A percentile compares a stretch with the other conserved stretches of the same genome.
Conservation (phyloP, 2,888 invertebrate species). For the Myopa testacea region DNA sequence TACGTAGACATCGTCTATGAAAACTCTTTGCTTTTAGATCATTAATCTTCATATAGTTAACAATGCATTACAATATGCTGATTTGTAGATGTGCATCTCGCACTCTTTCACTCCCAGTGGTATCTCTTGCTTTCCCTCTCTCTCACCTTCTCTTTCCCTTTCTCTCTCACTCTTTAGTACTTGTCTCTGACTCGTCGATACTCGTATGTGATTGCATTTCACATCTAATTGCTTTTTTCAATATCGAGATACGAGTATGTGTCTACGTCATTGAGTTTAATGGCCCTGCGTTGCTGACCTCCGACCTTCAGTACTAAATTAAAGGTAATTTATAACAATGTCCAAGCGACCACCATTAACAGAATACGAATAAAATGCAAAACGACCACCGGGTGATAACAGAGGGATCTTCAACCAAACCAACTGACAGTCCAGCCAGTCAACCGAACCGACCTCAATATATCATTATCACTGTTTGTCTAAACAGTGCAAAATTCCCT, state of each 20-base stretch:
- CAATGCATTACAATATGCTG: conserved; percentile 30
- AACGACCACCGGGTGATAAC: conserved; percentile 6
- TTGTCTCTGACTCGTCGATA: not conserved
- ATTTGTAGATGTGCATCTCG: not conserved
- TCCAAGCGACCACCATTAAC: not conserved
- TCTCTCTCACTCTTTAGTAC: too few relatives aligned
- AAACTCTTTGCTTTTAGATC: conserved; percentile 54
- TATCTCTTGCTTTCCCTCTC: too few relatives aligned
- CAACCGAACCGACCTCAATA: too few relatives aligned
- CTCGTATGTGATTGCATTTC: not conserved
- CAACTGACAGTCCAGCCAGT: not conserved
- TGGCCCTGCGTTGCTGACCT: conserved; percentile 15
- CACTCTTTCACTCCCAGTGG: too few relatives aligned
- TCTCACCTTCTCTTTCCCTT: too few relatives aligned
- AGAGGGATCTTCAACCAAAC: not conserved
- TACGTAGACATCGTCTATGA: conserved; percentile 50
- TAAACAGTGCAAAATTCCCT: too few relatives aligned
- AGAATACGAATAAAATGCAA: conserved; percentile 8
- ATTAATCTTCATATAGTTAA: conserved; percentile 52
- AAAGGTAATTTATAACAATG: conserved; percentile 44
- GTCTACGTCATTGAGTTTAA: conserved; percentile 3
- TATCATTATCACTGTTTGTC: too few relatives aligned
- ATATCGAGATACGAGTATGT: not conserved
- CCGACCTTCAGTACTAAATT: conserved; percentile 41
- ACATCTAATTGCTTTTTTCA: conserved; percentile 5